phyloP scores from a whole-genome alignment of 2,797 vertebrate genomes.

The Smutsia gigantea region DNA sequence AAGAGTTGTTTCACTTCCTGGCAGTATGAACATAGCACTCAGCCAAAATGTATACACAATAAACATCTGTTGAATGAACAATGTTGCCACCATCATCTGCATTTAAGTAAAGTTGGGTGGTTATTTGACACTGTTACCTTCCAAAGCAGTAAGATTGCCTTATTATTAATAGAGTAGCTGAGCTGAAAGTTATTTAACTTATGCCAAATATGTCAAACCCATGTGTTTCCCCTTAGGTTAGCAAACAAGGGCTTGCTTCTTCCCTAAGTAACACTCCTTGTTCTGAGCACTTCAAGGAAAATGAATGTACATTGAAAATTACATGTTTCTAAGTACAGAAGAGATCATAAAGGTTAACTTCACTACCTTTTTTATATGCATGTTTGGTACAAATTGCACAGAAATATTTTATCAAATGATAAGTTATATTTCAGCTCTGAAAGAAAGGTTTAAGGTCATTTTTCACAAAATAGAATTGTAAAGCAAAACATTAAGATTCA shows the following conservation, averaged over 20 bases:
- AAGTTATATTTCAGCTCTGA: neutral
- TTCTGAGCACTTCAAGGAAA: slow-evolving; percentile 53
- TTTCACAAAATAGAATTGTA: slow-evolving; percentile 22
- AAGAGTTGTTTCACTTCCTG: neutral
- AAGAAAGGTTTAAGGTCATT: neutral
- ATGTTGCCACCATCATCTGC: neutral
- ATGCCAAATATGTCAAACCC: neutral
- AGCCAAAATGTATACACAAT: neutral
- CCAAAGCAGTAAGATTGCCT: neutral
- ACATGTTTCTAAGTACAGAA: neutral
- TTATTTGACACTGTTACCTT: neutral
- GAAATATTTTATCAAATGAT: neutral
- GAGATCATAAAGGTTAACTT: neutral
- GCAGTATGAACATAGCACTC: neutral
- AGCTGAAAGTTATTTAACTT: slow-evolving; percentile 1
- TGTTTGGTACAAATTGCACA: neutral
- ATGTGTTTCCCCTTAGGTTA: neutral
- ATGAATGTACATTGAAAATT: slow-evolving; percentile 16
- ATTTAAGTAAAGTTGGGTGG: neutral
- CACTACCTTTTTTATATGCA: neutral
- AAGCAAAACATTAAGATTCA: neutral
- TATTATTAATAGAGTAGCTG: neutral
- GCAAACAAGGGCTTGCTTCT: neutral
- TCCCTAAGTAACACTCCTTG: neutral
- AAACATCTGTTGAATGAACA: neutral